Evolutionary conservation across 2,888 invertebrate species (phyloP).

Genomic region (Folsomia candida): DNA sequence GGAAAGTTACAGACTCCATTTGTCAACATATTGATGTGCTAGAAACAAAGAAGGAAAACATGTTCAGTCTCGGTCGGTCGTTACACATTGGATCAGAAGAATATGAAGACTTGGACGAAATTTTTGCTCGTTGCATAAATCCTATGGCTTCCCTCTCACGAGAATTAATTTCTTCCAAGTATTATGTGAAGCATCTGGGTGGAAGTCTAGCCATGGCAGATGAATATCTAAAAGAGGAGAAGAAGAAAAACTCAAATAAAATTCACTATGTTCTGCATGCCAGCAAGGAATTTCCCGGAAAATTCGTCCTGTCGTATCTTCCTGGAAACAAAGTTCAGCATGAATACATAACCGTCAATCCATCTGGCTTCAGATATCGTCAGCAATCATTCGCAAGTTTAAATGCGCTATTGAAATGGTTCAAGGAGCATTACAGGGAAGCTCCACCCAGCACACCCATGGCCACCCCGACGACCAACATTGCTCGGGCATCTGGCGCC

Average conservation of each 20-base stretch:
- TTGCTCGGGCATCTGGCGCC: slow-evolving; percentile 44
- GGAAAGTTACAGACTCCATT: slow-evolving; percentile 94
- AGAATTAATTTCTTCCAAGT: slow-evolving; percentile 87
- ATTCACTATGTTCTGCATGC: slow-evolving; percentile 86
- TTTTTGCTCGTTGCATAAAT: slow-evolving; percentile 91
- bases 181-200: slow-evolving; percentile 73
- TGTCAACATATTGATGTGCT: slow-evolving; percentile 94
- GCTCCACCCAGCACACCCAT: slow-evolving; percentile 32
- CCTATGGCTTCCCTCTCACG: slow-evolving; percentile 94
- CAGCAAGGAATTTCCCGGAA: slow-evolving; percentile 79
- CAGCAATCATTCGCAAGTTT: slow-evolving; percentile 83
- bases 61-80: slow-evolving; percentile 85
- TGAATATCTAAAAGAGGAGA: slow-evolving; percentile 82
- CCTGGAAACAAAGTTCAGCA: slow-evolving; percentile 80
- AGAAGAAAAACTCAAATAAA: slow-evolving; percentile 78
- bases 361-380: slow-evolving; percentile 89
- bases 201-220: slow-evolving; percentile 85
- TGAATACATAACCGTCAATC: slow-evolving; percentile 86
- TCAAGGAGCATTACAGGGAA: slow-evolving; percentile 85
- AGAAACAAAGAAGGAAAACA: slow-evolving; percentile 94
- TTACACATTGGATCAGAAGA: slow-evolving; percentile 83
- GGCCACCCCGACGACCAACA: slow-evolving; percentile 39
- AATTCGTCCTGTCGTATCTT: slow-evolving; percentile 90
- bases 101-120: slow-evolving; percentile 98
- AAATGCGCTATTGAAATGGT: slow-evolving; percentile 83